Evolutionary conservation across 2,888 invertebrate genomes (phyloP), one percentile per base, ranked within the genome.

Genomic region (Anorthoa munda): DNA sequence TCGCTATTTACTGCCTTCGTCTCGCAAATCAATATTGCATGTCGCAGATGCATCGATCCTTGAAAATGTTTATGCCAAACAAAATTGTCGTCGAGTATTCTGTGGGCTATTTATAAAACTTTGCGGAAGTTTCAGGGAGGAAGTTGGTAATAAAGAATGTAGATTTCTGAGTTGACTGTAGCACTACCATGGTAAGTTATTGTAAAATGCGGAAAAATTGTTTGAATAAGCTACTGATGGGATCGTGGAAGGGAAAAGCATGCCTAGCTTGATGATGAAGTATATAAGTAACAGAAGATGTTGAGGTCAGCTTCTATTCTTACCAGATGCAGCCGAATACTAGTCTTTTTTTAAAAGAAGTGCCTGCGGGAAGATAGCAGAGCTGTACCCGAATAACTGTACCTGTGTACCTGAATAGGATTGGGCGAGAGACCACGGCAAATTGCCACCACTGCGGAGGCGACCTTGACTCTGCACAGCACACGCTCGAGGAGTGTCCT

Each of bases 11-110:
- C 94, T 90, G 92, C 92, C 90, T 89, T 90, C 90, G 91, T 90
- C 90, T 92, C 87, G 87, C 91, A 88, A 95, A 95, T 95, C 95
- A 94, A 95, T 95, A 94, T 90, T 88, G 90, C 90, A 89, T 89
- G 91, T 92, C 91, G 91, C 92, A 91, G 92, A 92, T 93, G 94
- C 92, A 91, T 86, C 83, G 89, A 88, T 82, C 82, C 87, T 86
- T 86, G 85, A 86, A 88, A 90, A 89, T 88, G 92, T 90, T 87
- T 87, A 87, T 87, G 81, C 78, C 83, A 88, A 91, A 91, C 87
- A 86, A 89, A 90, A 87, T 89, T 87, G 81, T 73, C 79, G 75
- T 68, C 53, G 55, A 76, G 58, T 58, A 80, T 76, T 79, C 73
- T 64, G 46, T 71, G 58, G 50, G 68, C 72, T 74, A 69, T 80